Percentiles rank a stretch among this genome's conserved stretches.
Conservation (phyloP, 2,888 invertebrate species). For the Apamea epomidion region DNA sequence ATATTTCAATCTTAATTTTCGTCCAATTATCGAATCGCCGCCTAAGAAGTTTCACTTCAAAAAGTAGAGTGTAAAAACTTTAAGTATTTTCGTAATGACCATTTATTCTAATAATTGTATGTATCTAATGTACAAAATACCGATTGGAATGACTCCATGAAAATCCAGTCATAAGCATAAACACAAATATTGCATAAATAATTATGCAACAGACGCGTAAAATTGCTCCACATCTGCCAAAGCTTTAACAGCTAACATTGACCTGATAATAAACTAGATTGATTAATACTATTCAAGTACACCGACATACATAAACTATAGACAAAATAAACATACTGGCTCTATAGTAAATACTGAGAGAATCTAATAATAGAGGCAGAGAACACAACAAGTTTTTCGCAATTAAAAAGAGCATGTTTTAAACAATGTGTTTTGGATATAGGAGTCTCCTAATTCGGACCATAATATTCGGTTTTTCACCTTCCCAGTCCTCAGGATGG, state of each 20-base stretch:
- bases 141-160: not conserved
- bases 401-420: not conserved
- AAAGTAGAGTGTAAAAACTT: not conserved
- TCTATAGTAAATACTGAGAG: constrained; percentile 19
- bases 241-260: constrained; percentile 36
- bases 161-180: not conserved
- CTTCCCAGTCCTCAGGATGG: not conserved
- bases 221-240: constrained; percentile 25
- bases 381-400: not conserved
- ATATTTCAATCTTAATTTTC: not conserved
- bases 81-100: not conserved
- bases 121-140: not conserved
- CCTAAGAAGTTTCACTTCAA: not conserved
- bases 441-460: not conserved
- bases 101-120: not conserved
- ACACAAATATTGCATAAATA: constrained; percentile 14
- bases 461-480: not conserved
- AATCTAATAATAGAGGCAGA: not conserved
- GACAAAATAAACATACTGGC: constrained; percentile 9
- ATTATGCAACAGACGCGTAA: constrained; percentile 19
- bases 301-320: constrained; percentile 9
- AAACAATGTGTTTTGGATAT: not conserved
- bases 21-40: not conserved
- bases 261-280: constrained; percentile 45
- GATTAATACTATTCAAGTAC: constrained; percentile 37